Percentiles rank a stretch among this genome's conserved stretches.
Evolutionary conservation across 2,888 invertebrate species (phyloP).

Genomic region (Stenotaenia linearis): DNA sequence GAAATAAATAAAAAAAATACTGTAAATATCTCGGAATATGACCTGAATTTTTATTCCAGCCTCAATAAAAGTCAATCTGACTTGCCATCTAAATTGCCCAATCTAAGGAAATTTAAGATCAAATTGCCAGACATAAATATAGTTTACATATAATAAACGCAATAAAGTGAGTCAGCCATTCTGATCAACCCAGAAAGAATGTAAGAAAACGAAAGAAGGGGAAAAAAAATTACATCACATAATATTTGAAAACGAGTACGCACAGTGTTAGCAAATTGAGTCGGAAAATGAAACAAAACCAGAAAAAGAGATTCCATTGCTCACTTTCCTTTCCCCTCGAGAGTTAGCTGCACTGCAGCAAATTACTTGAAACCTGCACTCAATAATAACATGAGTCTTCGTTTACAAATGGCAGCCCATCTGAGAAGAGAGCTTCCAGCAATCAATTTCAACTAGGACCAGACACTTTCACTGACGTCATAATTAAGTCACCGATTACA

Average conservation of each 20-base stretch:
- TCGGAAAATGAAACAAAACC: background rate
- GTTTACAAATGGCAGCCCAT: background rate
- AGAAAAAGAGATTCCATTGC: background rate
- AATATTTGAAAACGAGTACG: background rate
- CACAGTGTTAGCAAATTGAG: background rate
- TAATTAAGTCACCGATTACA: background rate
- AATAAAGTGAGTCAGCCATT: background rate
- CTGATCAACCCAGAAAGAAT: background rate
- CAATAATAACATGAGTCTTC: background rate
- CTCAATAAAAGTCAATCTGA: no score
- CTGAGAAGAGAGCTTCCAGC: background rate
- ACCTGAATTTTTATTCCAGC: no score
- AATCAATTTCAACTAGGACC: background rate
- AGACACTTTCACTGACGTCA: background rate
- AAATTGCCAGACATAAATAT: no score
- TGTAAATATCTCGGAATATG: no score
- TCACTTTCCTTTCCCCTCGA: background rate
- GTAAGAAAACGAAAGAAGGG: no score
- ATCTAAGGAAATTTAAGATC: no score
- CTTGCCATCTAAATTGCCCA: no score
- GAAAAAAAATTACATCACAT: background rate
- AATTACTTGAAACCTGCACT: background rate
- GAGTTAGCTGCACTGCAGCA: background rate
- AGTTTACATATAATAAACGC: background rate
- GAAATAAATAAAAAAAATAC: no score